These are phyloP conservation scores for Caranx melampygus DNA, from an alignment of 2,113 vertebrate species.

Conservation along the genomic window DNA sequence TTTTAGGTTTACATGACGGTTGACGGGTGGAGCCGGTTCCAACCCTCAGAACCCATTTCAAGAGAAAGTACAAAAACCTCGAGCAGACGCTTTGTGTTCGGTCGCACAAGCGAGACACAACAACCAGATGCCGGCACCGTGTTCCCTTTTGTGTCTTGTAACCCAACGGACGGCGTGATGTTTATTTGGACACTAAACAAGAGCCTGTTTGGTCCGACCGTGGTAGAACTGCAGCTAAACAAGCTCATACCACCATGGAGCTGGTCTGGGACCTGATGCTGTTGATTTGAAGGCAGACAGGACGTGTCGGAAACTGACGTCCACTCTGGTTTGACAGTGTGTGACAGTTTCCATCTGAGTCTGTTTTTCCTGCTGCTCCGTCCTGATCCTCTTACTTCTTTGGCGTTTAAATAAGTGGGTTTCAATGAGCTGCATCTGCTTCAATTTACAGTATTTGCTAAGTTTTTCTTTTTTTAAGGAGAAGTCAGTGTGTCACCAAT, in stretches of 20 bases:
- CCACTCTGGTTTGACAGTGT: constrained; percentile 14
- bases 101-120: constrained; percentile 59
- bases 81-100: constrained; percentile 48
- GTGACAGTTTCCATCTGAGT: constrained; percentile 27
- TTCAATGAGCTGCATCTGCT: too few relatives aligned
- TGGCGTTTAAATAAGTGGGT: neutral
- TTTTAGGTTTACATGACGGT: constrained; percentile 18
- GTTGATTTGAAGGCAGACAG: constrained; percentile 54
- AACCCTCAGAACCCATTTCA: constrained; percentile 48
- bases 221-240: constrained; percentile 61
- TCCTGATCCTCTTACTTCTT: constrained; percentile 2
- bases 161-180: constrained; percentile 32
- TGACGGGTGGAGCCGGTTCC: constrained; percentile 37
- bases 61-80: constrained; percentile 33
- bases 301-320: constrained; percentile 28
- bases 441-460: neutral
- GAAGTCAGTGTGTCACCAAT: too few relatives aligned
- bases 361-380: constrained; percentile 2
- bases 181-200: constrained; percentile 75
- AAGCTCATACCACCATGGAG: constrained; percentile 52
- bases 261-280: constrained; percentile 59
- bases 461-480: too few relatives aligned
- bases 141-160: constrained; percentile 46
- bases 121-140: constrained; percentile 43
- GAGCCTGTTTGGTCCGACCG: constrained; percentile 56